Base-by-base conservation (phyloP, 1,140 invertebrate genomes). In the Aphelenchoides besseyi region DNA sequence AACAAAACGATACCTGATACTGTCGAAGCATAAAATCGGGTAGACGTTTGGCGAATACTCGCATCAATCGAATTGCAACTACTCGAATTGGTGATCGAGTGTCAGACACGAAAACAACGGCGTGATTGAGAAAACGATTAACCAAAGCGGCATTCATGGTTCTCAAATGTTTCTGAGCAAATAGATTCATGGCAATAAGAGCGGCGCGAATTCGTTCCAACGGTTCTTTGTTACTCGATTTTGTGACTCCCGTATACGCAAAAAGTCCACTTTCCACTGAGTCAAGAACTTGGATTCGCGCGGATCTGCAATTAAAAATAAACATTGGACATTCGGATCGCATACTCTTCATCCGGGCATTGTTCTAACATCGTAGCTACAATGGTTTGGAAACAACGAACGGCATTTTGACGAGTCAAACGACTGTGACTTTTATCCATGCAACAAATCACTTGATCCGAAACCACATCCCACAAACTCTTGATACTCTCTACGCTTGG, bases 101-200 rank as follows among this genome's bases (percentile, higher is more conserved):
- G 30, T 71, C 30, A 26, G 29, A 35, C 29, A 74, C 32, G 16
- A 68, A 62, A 12, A 52, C 26, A 28, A 36, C 30, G 5, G 35
- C n/a, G 16, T 71, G 37, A 26, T 33, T 54, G 57, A 74, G 29
- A 48, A 74, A 35, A 26, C 57, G 72, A 2, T 36, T 29, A 54
- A 71, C 30, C 1, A 74, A 37, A 26, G 72, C 23, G 30, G 74
- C 41, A 23, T 78, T 71, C 36, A 76, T 69, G 3, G 41, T 30
- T 35, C 62, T 36, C 32, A 74, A 32, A 53, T 74, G 66, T 26
- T 75, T 77, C 12, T 76, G 72, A 5, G 72, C 73, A 8, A 74
- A 55, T 28, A 74, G 37, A 61, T 76, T 74, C 64, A 76, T 30
- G 9, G 72, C 72, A 18, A 69, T 77, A 35, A 74, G 54, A 28